Evolutionary conservation across 1,140 invertebrate species (phyloP).

Genomic region (Drosophila orosa): DNA sequence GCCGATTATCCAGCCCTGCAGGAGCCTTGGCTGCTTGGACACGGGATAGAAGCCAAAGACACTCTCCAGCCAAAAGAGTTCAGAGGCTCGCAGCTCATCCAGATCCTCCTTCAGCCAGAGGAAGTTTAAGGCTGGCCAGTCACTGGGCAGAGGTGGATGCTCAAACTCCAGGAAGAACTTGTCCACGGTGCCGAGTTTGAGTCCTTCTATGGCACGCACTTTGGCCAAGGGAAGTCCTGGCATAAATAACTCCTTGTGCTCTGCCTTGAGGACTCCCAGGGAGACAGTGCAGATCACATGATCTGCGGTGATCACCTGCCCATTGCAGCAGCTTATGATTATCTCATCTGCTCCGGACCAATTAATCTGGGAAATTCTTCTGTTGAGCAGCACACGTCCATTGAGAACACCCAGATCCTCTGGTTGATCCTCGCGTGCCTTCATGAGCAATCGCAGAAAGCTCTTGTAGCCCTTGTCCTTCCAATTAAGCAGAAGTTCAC

Average conservation of each 20-base stretch:
- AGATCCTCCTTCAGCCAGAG: constrained; percentile 86
- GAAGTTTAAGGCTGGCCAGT: constrained; percentile 84
- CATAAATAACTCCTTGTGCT: constrained; percentile 86
- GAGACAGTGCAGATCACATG: constrained; percentile 89
- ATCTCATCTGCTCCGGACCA: constrained; percentile 70
- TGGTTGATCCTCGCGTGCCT: constrained; percentile 7
- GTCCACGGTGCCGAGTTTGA: constrained; percentile 89
- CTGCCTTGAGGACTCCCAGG: constrained; percentile 89
- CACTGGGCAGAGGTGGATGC: constrained; percentile 87
- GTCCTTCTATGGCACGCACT: constrained; percentile 86
- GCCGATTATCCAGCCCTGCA: constrained; percentile 88
- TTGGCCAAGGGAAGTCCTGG: constrained; percentile 87
- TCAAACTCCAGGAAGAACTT: constrained; percentile 91
- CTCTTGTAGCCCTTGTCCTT: constrained; percentile 86
- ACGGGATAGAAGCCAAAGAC: constrained; percentile 89
- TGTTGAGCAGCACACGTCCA: constrained; percentile 84
- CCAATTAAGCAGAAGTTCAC: constrained; percentile 87
- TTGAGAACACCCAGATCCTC: constrained; percentile 64
- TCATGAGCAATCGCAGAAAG: constrained; percentile 86
- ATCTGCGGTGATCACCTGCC: constrained; percentile 86
- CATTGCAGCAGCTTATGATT: constrained; percentile 86
- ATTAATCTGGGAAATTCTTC: constrained; percentile 85
- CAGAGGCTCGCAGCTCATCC: constrained; percentile 57
- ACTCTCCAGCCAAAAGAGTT: constrained; percentile 86
- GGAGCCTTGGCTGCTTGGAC: constrained; percentile 87